Base-by-base conservation (phyloP, 2,113 vertebrate genomes). In the Tor tambroides region DNA sequence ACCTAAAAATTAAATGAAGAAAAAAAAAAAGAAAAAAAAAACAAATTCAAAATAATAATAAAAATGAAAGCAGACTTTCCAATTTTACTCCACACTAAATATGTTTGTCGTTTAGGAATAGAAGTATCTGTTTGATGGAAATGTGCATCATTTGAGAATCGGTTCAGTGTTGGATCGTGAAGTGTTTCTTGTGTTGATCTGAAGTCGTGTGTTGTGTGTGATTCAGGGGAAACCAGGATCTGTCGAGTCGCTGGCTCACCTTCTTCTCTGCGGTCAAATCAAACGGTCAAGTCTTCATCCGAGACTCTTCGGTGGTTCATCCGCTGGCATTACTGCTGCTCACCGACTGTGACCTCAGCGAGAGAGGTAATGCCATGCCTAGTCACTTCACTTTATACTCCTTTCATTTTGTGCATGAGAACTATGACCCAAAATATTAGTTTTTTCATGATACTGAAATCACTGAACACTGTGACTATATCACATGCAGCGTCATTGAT, bases 191-290 rank as follows among this genome's bases (percentile, higher is more conserved):
- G 11, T 38, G 15, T 21, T 21, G 65, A 14, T 2, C 5, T 1
- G 15, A 0, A 21, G 71, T 0, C 74, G 6, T 30, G 6, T 69
- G 54, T 46, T 87, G 6, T 88, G 61, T 85, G 1, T 87, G 11
- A 0, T 3, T 5, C 87, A 98, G 98, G 92, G 96, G 95, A 71
- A 94, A 96, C 0, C 93, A 94, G 0, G 89, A 94, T 21, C 93
- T 98, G 1, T 95, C 96, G 56, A 97, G 96, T 92, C 98, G 97
- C 43, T 99, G 98, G 98, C 93, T 99, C 81, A 99, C 98, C 0
- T 99, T 98, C 87, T 99, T 97, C 94, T 96, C 95, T 83, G 98
- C 98, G 0, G 94, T 99, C 54, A 97, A 98, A 91, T 99, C 98
- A 84, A 96, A 93, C 0, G 97, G 95, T 0, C 93, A 91, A 0